Percentiles rank a stretch among this genome's conserved stretches.
These are phyloP conservation scores for Centropyge bicolor DNA, from an alignment of 2,797 vertebrate genomes.

Conservation along the genomic window DNA sequence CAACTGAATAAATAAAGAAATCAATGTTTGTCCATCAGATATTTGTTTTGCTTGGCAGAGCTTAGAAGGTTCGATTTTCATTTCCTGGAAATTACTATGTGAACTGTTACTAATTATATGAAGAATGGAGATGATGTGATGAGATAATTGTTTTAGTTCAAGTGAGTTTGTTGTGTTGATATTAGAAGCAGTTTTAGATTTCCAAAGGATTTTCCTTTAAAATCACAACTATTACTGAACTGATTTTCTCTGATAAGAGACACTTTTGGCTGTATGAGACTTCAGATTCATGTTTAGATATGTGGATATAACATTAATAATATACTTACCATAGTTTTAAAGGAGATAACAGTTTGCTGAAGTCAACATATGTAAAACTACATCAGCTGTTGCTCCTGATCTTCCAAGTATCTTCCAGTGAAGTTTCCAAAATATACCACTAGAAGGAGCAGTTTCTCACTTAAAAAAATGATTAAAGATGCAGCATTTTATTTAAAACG, in stretches of 20 bases:
- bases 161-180: neutral
- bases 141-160: neutral
- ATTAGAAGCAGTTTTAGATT: neutral
- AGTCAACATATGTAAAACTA: neutral
- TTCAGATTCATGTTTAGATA: neutral
- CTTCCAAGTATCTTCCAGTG: neutral
- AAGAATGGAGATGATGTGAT: neutral
- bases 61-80: neutral
- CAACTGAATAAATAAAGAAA: constrained; percentile 8
- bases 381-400: neutral
- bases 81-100: neutral
- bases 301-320: neutral
- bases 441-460: constrained; percentile 29
- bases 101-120: neutral
- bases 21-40: neutral
- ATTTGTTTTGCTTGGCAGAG: neutral
- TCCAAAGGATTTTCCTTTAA: neutral
- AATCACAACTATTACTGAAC: no score
- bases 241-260: neutral
- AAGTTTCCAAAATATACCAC: constrained; percentile 25
- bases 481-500: neutral
- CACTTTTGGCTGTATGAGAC: neutral
- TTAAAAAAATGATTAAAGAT: neutral
- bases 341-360: neutral
- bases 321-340: neutral